Evolutionary conservation across 2,797 vertebrate genomes (phyloP).

Genomic region (Urocyon cinereoargenteus): DNA sequence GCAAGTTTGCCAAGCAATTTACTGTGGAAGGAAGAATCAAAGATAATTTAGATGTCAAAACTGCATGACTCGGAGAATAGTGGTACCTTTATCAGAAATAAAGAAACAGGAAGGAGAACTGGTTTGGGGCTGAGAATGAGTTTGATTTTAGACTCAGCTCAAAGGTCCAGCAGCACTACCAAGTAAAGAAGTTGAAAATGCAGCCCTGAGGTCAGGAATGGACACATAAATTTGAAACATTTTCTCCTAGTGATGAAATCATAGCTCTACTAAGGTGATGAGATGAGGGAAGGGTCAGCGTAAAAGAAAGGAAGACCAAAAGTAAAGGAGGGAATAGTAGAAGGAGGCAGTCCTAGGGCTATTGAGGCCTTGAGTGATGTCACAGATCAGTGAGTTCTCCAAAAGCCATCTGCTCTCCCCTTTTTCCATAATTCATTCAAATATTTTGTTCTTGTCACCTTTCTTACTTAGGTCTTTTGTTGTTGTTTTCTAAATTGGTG

Average conservation of each 20-base stretch:
- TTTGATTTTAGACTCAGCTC: background rate
- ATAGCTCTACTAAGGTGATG: background rate
- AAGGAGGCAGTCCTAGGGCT: background rate
- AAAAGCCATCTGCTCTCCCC: background rate
- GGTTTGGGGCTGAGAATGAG: background rate
- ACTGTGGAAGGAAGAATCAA: background rate
- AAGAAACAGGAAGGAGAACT: background rate
- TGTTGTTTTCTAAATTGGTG: background rate
- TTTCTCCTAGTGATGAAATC: background rate
- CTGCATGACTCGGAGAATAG: background rate
- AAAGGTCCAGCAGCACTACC: background rate
- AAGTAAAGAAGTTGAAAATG: background rate
- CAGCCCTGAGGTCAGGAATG: background rate
- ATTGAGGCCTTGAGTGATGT: background rate
- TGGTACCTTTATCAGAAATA: background rate
- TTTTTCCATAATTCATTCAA: background rate
- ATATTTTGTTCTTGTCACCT: background rate
- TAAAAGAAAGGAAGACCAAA: background rate
- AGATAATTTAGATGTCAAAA: background rate
- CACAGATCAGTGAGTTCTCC: background rate
- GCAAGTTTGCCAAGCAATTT: background rate
- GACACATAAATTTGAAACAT: background rate
- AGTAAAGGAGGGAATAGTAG: background rate
- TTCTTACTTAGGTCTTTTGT: background rate
- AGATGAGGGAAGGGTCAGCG: background rate